Evolutionary conservation across 1,140 invertebrate species (phyloP), one percentile per base, ranked within the genome.

Genomic region (Drosophila persimilis): DNA sequence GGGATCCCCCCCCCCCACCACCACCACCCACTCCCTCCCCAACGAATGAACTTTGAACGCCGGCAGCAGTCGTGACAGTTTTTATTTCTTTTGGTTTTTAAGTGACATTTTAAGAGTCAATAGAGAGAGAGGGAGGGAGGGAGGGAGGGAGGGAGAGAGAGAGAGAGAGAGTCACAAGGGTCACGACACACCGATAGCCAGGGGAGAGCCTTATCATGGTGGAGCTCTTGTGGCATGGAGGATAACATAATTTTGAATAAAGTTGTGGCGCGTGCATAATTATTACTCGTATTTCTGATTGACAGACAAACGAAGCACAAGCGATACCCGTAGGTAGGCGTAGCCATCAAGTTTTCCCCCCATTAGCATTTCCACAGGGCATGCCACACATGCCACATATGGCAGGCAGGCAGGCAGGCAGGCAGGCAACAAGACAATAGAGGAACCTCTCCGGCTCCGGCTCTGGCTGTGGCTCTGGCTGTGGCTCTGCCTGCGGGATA

Each of bases 21-120:
- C 50, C 26, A n/a, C n/a, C 52, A 11, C 50, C 26, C 11, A 17
- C 17, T 17, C 52, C 11, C 50, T 35, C 11, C 5, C 11, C 29
- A 31, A 39, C 4, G 9, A 62, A 63, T 73, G 70, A 73, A 73
- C 70, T 73, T 73, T 73, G 70, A 51, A 63, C 70, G 22, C 51
- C 57, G 22, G 57, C 53, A 61, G 48, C 56, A 73, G 20, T 9
- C 39, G 29, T 57, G 39, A 26, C 44, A 53, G 15, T 44, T 64
- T 44, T 53, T 22, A 26, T 11, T 41, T 24, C 53, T 57, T 51
- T 31, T 15, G 17, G 41, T 22, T 56, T 56, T 45, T 56, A 26
- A 22, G 41, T 51, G 54, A 58, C 73, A 43, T 48, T 39, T 48
- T 5, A 22, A 52, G 35, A 31, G 71, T n/a, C 41, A 11, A 39